phyloP scores from a whole-genome alignment of 2,797 vertebrate genomes.

The Betta splendens region DNA sequence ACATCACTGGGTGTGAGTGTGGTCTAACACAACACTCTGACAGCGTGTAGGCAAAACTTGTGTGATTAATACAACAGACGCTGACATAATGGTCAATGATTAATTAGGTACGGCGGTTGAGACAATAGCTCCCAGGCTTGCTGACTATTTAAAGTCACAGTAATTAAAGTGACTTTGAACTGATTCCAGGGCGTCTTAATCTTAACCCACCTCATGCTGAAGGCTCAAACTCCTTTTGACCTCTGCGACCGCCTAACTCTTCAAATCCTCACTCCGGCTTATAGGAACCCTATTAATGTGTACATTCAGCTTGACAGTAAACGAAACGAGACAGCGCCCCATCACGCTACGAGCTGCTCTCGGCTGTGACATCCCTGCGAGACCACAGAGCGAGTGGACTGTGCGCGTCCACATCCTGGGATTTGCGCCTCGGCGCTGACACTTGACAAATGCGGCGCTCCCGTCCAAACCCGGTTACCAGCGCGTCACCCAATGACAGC shows the following conservation, averaged over 20 bases:
- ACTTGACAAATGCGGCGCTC: constrained; percentile 77
- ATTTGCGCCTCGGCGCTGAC: constrained; percentile 65
- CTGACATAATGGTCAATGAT: too few relatives aligned
- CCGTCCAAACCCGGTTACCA: constrained; percentile 78
- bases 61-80: too few relatives aligned
- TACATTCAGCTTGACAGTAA: constrained; percentile 55
- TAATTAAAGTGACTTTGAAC: too few relatives aligned
- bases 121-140: neutral
- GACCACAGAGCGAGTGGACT: constrained; percentile 39
- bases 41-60: too few relatives aligned
- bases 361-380: constrained; percentile 44
- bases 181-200: too few relatives aligned
- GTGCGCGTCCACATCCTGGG: constrained; percentile 48
- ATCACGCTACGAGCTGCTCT: constrained; percentile 28
- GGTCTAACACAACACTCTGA: too few relatives aligned
- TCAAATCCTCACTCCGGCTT: constrained; percentile 54
- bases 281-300: constrained; percentile 58
- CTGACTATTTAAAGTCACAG: neutral
- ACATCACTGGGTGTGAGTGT: too few relatives aligned
- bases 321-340: constrained; percentile 51
- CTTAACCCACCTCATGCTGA: too few relatives aligned
- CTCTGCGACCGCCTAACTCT: constrained; percentile 14
- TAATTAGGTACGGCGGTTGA: neutral
- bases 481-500: constrained; percentile 66
- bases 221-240: neutral